Conservation (phyloP, 2,797 vertebrate genomes). For the Halcyon chelicuti region DNA sequence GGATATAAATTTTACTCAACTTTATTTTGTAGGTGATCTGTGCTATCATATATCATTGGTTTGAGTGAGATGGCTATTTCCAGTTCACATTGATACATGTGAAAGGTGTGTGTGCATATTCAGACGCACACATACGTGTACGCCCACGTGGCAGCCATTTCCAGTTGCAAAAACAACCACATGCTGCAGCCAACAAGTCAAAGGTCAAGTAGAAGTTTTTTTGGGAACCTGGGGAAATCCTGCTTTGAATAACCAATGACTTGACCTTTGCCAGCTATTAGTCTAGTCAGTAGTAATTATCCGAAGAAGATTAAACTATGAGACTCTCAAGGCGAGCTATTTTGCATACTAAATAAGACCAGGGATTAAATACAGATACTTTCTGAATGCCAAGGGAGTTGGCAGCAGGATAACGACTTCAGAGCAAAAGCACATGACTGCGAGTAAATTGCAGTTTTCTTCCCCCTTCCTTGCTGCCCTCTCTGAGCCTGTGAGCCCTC, state of each 20-base stretch:
- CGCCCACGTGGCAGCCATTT: neutral
- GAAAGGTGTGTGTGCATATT: neutral
- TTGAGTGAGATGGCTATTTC: neutral
- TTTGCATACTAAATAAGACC: neutral
- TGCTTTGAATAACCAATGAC: slow-evolving; percentile 15
- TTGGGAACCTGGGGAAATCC: slow-evolving; percentile 19
- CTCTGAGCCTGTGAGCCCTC: neutral
- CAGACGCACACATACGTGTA: accelerated
- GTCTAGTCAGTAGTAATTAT: slow-evolving; percentile 15
- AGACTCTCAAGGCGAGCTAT: neutral
- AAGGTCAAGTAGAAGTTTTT: slow-evolving; percentile 20
- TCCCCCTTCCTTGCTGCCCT: neutral
- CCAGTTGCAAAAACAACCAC: neutral
- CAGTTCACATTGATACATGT: neutral
- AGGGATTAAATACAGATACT: neutral
- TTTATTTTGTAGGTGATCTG: neutral
- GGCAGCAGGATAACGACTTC: accelerated
- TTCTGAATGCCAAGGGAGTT: neutral
- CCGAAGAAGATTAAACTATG: slow-evolving; percentile 25
- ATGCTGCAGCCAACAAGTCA: neutral
- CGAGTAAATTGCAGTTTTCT: neutral
- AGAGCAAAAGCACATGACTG: neutral
- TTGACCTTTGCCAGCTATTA: slow-evolving; percentile 35
- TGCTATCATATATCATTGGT: neutral
- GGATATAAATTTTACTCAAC: neutral